Evolutionary conservation across 2,113 vertebrate species (phyloP).

Genomic region (Calidris pugnax): DNA sequence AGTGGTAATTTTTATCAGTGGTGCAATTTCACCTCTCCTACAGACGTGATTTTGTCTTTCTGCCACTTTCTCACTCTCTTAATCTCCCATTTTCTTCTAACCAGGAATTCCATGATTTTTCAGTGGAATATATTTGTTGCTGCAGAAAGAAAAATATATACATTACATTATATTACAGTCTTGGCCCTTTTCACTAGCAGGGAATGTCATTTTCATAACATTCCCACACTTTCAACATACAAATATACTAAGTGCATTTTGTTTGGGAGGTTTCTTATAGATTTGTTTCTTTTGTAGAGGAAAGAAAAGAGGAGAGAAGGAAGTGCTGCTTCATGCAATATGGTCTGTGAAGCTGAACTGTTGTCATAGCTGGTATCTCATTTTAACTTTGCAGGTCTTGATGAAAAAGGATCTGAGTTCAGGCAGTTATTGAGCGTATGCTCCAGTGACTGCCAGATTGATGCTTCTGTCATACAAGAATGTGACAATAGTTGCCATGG

Average conservation of each 20-base stretch:
- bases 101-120: not conserved
- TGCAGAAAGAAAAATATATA: not conserved
- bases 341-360: conserved; percentile 50
- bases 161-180: not conserved
- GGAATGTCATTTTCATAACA: not conserved
- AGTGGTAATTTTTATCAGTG: not conserved
- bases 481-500: conserved; percentile 70
- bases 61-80: not conserved
- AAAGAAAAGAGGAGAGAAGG: not conserved
- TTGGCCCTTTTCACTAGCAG: not conserved
- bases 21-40: not conserved
- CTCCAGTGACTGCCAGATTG: conserved; percentile 70
- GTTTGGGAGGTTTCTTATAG: not conserved
- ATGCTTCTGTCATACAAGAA: conserved; percentile 66
- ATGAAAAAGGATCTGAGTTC: conserved; percentile 63
- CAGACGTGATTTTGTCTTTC: not conserved
- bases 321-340: conserved; percentile 57
- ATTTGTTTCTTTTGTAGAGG: conserved; percentile 6
- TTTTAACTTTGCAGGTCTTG: conserved; percentile 64
- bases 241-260: not conserved
- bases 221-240: not conserved
- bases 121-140: not conserved
- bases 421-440: conserved; percentile 66
- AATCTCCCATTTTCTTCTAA: not conserved
- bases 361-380: conserved; percentile 51